Base-by-base conservation (phyloP, 2,888 invertebrate genomes). In the Ramazzottius varieornatus region DNA sequence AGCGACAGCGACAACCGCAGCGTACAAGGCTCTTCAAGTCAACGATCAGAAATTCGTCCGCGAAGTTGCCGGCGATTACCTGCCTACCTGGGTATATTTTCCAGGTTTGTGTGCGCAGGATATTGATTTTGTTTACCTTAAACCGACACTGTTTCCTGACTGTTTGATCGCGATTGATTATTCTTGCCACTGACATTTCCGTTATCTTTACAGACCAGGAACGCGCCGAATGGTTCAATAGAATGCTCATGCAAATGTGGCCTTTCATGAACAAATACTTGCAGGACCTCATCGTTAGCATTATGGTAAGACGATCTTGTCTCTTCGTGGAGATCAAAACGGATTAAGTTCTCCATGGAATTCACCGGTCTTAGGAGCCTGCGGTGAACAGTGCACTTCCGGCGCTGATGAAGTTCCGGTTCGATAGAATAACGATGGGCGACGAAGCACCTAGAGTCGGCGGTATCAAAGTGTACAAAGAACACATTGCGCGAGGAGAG, bases 381-480 rank as follows among this genome's bases (percentile, higher is more conserved):
- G 54, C 54, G 4, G 54, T 54, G 20, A 54, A 54, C 54, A 54
- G 29, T 24, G 54, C 54, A 4, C 29, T 54, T 8, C 54, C 54
- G 29, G 29, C 20, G 24, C 4, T 54, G 20, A 54, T 54, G 54
- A 54, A 54, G 54, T 54, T 54, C 54, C 4, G 24, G 29, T 54
- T 54, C 29, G 54, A 54, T 4, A 16, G 54, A 16, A 54, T 54
- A 4, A 54, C 54, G 4, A 54, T 54, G 54, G 54, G 54, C 20
- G 54, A 54, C 54, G 54, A 54, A 54, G 54, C 54, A 24, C 54
- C 54, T 13, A 13, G 54, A 54, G 29, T 54, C 29, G 54, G 54
- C 24, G 54, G 54, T 8, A 54, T 54, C 4, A 54, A 54, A 29
- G 54, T 54, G 4, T 54, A 54, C 29, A 54, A 54, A 29, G 54